Evolutionary conservation across 2,888 invertebrate genomes (phyloP).

Genomic region (Malthinus seriepunctatus): DNA sequence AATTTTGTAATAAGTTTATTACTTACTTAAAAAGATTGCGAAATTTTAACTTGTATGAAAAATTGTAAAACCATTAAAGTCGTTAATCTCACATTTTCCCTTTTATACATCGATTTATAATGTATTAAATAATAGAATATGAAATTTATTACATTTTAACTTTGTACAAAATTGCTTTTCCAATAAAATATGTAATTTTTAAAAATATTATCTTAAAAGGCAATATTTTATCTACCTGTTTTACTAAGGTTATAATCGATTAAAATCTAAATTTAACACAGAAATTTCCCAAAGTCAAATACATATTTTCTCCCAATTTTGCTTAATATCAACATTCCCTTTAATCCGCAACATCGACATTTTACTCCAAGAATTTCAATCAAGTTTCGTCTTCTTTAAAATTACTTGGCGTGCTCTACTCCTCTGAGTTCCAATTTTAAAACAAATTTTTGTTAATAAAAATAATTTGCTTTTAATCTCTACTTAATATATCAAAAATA

Average conservation of each 20-base stretch:
- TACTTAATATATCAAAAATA: conserved; percentile 12
- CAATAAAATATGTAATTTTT: neutral
- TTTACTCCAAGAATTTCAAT: conserved; percentile 37
- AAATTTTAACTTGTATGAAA: too few species aligned
- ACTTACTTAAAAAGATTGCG: too few species aligned
- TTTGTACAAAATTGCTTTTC: neutral
- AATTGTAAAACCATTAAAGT: too few species aligned
- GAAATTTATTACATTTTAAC: neutral
- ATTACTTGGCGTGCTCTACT: conserved; percentile 21
- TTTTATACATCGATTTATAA: too few species aligned
- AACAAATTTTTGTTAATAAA: neutral
- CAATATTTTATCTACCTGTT: neutral
- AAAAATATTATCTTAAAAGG: neutral
- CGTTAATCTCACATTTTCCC: too few species aligned
- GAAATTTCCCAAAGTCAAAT: conserved; percentile 13
- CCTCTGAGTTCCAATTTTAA: conserved; percentile 21
- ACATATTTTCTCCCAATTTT: conserved; percentile 14
- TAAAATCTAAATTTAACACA: conserved; percentile 6
- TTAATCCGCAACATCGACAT: conserved; percentile 28
- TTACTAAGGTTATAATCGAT: conserved; percentile 11
- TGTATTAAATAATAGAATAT: neutral
- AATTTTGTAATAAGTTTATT: too few species aligned
- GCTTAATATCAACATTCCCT: conserved; percentile 23
- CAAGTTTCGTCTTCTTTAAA: conserved; percentile 32
- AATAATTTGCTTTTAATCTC: neutral